Evolutionary conservation across 2,888 invertebrate species (phyloP), one percentile per base, ranked within the genome.

Genomic region (Amphipoea oculea): DNA sequence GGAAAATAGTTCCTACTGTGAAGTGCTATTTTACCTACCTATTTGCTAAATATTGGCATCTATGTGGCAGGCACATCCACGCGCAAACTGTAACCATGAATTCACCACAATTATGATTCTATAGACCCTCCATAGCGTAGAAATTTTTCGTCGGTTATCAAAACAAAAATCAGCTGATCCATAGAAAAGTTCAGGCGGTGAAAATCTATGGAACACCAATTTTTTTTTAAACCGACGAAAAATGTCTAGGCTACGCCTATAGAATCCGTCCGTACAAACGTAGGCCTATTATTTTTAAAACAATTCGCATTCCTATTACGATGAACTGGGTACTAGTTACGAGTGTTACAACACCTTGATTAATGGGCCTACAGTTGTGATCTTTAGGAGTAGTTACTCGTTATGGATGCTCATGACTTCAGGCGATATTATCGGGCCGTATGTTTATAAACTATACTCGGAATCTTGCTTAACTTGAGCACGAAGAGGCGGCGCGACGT

Each of bases 321-420:
- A 48, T 68, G 63, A 57, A 36, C 69, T 42, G 54, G 11, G 5
- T 45, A 20, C 63, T 81, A 66, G 45, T 48, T 70, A 71, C 40
- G 20, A 71, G 40, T 57, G 23, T 68, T 84, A 63, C 66, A n/a
- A 73, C 68, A 83, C 48, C 42, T 54, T 29, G 40, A 71, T 76
- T 62, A 42, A 78, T 71, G 72, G n/a, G 66, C 11, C 20, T 82
- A 67, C 62, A n/a, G 57, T 29, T 70, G 65, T 78, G 67, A 76
- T 76, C 73, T 85, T 81, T 71, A 73, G 63, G 63, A 36, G 40
- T 42, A 36, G 36, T 2, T 36, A 60, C n/a, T 63, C 36, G 72
- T 69, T 83, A 83, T 76, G 76, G 76, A 72, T 72, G 57, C 66
- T 65, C 74, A 76, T 72, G 79, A 2, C 65, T 83, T 57, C 71